Percentiles rank a stretch among this genome's conserved stretches.
Conservation (phyloP, 2,797 vertebrate genomes). For the Moxostoma hubbsi region DNA sequence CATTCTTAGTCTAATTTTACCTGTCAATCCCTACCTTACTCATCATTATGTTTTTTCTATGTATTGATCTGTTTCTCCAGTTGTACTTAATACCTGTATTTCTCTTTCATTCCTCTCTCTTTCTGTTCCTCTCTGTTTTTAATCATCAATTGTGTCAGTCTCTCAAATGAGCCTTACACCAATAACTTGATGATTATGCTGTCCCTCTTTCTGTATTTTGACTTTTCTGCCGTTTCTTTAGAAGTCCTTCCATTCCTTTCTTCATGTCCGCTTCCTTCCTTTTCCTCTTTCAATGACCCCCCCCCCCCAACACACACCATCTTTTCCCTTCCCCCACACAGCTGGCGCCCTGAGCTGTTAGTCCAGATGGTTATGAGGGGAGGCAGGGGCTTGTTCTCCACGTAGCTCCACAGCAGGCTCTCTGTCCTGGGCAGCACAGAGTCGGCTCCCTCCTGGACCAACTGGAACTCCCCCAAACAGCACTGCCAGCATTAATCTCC, state of each 20-base stretch:
- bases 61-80: conserved; percentile 1
- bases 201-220: conserved; percentile 10
- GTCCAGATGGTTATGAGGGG: conserved; percentile 72
- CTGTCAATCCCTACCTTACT: conserved; percentile 6
- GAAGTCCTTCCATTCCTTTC: conserved; percentile 17
- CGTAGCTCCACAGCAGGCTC: conserved; percentile 61
- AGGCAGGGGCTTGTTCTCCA: conserved; percentile 48
- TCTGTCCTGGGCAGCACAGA: conserved; percentile 52
- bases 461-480: conserved; percentile 55
- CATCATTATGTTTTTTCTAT: not conserved
- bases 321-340: conserved; percentile 63
- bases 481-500: conserved; percentile 81
- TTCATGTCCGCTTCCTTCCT: conserved; percentile 7
- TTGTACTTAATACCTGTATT: conserved; percentile 32
- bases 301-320: conserved; percentile 9
- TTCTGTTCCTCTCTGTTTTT: conserved; percentile 14
- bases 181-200: not conserved
- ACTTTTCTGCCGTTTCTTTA: conserved; percentile 23
- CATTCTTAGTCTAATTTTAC: not conserved
- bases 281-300: conserved; percentile 9
- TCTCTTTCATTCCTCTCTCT: conserved; percentile 15
- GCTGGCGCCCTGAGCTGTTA: conserved; percentile 69
- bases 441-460: conserved; percentile 44
- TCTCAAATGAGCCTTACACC: conserved; percentile 4
- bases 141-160: too few species aligned